Evolutionary conservation across 2,113 vertebrate species (phyloP), one percentile per base, ranked within the genome.

Genomic region (Pelodiscus sinensis): DNA sequence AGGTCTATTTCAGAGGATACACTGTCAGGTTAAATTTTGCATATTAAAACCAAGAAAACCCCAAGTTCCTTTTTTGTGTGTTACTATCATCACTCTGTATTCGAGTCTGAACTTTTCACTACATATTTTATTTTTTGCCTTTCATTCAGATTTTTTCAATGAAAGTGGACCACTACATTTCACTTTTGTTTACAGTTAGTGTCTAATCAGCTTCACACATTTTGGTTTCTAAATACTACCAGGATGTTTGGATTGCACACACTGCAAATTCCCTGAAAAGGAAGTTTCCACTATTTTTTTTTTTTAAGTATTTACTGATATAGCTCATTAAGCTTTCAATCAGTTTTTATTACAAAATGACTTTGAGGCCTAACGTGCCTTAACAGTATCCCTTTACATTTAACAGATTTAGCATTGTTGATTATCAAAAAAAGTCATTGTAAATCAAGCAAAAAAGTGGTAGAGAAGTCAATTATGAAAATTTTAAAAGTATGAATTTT

Each of bases 21-120:
- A 81, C 0, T 62, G 19, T 15, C 38, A 81, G 51, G 73, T 15
- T 54, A 94, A 88, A 38, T 27, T 6, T 83, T 55, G 16, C 8
- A 52, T 85, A 65, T 71, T 51, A 89, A 82, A 96, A 95, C 81
- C 16, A 94, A 78, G 82, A 90, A 90, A 79, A 62, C 5, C 55
- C 16, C 21, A 5, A 19, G 7, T 24, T 65, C 60, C 27, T 21
- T 55, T 62, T 0, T 44, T 78, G 65, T 55, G 21, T 73, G 13
- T 60, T 68, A 7, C 16, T 92, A 79, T 7, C 12, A 38, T 31
- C 27, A 81, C 4, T 24, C 81, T 85, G 83, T 10, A 89, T 12
- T 68, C 29, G 54, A 81, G 21, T 80, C 8, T 38, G 52, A 85
- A 81, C 55, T 44, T 84, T 87, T 79, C 24, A 25, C 68, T 22